Evolutionary conservation across 2,113 vertebrate species (phyloP), one percentile per base, ranked within the genome.

Genomic region (Ammodramus savannarum): DNA sequence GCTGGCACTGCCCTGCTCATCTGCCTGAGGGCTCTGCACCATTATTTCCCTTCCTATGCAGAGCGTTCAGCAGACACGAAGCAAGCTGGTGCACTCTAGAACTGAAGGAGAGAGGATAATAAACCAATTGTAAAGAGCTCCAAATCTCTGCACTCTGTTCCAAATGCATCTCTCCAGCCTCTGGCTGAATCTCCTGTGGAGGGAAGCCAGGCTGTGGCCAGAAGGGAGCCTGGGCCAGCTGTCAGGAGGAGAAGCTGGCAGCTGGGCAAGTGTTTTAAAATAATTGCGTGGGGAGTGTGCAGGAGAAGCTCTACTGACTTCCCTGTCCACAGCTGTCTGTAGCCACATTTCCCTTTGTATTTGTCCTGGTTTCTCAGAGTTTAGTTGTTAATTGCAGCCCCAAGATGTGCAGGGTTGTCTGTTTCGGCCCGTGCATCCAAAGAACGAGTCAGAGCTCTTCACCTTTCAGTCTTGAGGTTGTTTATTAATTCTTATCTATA

Each of bases 201-300:
- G 68, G 55, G 69, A 8, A 87, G 63, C 71, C 66, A 65, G 75
- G 18, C 75, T 46, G 36, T 43, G 79, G 68, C 86, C 85, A 58
- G 85, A 75, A 93, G 93, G 80, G 34, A 55, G 73, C 41, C 87
- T 46, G 34, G 65, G 86, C 87, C 94, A 85, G 91, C 94, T 91
- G 84, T 79, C 52, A 31, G 39, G 58, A 62, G 73, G 44, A 71
- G 82, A 63, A 54, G 58, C 66, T 93, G 93, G 82, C 91, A 92
- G 54, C 62, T 57, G 85, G 67, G 44, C 12, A 84, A 61, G 55
- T 7, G 44, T 26, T 87, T 77, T 79, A 69, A 86, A 94, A 73
- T 89, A 77, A 89, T 75, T 46, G 57, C 10, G 27, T 41, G 73
- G 52, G 83, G 75, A 77, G 23, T 2, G 0, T 34, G 75, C 59